A percentile compares a stretch with the other conserved stretches of the same genome.
Evolutionary conservation across 2,888 invertebrate species (phyloP).

Genomic region (Carpatolechia fugitivella): DNA sequence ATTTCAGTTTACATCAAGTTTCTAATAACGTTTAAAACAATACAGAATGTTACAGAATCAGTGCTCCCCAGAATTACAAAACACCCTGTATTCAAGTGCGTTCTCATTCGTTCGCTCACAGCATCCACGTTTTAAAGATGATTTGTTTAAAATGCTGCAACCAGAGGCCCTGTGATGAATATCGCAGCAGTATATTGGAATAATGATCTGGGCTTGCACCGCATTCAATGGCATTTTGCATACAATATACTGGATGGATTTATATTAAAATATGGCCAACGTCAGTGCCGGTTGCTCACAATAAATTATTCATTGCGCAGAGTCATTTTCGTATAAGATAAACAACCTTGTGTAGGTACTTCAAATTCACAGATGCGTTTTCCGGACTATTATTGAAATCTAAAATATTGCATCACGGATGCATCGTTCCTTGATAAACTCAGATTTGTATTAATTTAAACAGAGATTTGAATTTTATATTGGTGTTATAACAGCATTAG

Average conservation of each 20-base stretch:
- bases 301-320: constrained; percentile 77
- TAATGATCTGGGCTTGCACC: constrained; percentile 76
- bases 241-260: constrained; percentile 79
- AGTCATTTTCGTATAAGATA: constrained; percentile 74
- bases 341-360: constrained; percentile 44
- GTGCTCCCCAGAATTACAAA: neutral
- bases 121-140: constrained; percentile 65
- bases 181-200: constrained; percentile 74
- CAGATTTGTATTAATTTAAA: too few species aligned
- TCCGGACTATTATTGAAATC: neutral
- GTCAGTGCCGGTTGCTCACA: constrained; percentile 72
- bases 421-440: neutral
- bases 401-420: neutral
- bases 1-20: too few species aligned
- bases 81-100: constrained; percentile 28
- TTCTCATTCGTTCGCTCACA: constrained; percentile 35
- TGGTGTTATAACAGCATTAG: too few species aligned
- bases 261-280: constrained; percentile 78
- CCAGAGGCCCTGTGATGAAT: constrained; percentile 69
- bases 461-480: too few species aligned
- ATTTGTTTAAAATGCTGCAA: constrained; percentile 76
- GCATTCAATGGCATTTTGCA: constrained; percentile 79
- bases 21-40: too few species aligned
- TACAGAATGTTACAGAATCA: neutral
- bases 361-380: constrained; percentile 36